Base-by-base conservation (phyloP, 2,888 invertebrate genomes). In the Drosophila kambysellisi region DNA sequence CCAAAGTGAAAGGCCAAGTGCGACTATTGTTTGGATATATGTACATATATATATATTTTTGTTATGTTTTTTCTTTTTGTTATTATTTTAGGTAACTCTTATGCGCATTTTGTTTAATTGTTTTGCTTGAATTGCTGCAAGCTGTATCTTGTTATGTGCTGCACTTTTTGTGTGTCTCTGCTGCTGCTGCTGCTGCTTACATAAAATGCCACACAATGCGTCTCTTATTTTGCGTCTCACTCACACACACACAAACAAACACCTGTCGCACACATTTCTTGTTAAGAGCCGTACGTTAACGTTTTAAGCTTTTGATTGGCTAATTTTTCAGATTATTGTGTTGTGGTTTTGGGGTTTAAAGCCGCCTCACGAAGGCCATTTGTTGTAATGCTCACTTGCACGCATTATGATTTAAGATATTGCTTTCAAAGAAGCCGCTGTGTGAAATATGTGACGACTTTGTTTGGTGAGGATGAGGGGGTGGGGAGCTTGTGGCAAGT, bases 301-400 rank as follows among this genome's bases (percentile, higher is more conserved):
- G 12, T 46, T 59, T 74, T 58, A 30, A 65, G 75, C 74, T 39
- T 80, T 70, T 68, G 70, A 79, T 79, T 79, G 79, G 74, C 68
- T 85, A 85, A 88, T 81, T 86, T 72, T 33, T 61, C 53, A 68
- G 68, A 52, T 46, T 29, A 48, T 48, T 66, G 54, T 33, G 9
- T 35, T 64, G 56, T 59, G 61, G 37, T 57, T 41, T 35, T 46
- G 9, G 35, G 37, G 11, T 39, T 54, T 58, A 51, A 29, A 52
- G 61, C 61, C 48, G 65, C 39, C 58, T 30, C 17, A 46, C 63
- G 80, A 88, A 88, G 86, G 86, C 80, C 83, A 76, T 46, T 88
- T 80, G 72, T 58, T 68, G 70, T 81, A 86, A 86, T 75, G 89
- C 83, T 80, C 76, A 77, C 81, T 80, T 80, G 73, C 70, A 74